Evolutionary conservation across 2,888 invertebrate species (phyloP).

Genomic region (Stenodema calcarata): DNA sequence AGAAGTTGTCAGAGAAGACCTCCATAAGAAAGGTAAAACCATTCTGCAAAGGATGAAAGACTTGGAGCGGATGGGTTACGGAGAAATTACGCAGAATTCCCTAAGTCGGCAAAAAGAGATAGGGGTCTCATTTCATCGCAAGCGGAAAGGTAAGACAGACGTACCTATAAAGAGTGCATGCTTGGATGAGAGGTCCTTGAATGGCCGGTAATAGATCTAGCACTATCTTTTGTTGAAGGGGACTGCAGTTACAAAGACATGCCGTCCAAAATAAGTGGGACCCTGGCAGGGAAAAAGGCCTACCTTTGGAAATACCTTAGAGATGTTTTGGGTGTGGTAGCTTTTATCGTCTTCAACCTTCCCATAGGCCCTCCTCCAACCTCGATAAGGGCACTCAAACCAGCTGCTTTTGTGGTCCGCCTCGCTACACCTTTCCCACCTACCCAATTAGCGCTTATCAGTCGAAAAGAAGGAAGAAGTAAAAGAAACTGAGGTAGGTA

Average conservation of each 20-base stretch:
- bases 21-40: not conserved
- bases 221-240: slow-evolving; percentile 43
- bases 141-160: not conserved
- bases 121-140: slow-evolving; percentile 24
- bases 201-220: slow-evolving; percentile 46
- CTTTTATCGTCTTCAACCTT: slow-evolving; percentile 43
- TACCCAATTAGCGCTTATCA: slow-evolving; percentile 49
- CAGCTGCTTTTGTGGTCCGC: slow-evolving; percentile 45
- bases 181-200: slow-evolving; percentile 15
- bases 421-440: slow-evolving; percentile 44
- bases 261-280: slow-evolving; percentile 42
- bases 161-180: slow-evolving; percentile 26
- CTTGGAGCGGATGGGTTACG: not conserved
- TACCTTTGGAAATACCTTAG: slow-evolving; percentile 39
- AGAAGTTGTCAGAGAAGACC: too few relatives aligned
- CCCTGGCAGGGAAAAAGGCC: not conserved
- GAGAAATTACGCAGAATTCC: not conserved
- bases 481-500: slow-evolving; percentile 20
- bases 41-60: not conserved
- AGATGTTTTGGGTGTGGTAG: slow-evolving; percentile 48
- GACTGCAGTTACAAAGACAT: slow-evolving; percentile 44
- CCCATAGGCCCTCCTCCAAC: slow-evolving; percentile 2
- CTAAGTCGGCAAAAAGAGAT: not conserved
- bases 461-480: slow-evolving; percentile 8
- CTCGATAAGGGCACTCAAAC: slow-evolving; percentile 47